A percentile compares a stretch with the other conserved stretches of the same genome.
Conservation (phyloP, 2,888 invertebrate species). For the Chrysina gloriosa region DNA sequence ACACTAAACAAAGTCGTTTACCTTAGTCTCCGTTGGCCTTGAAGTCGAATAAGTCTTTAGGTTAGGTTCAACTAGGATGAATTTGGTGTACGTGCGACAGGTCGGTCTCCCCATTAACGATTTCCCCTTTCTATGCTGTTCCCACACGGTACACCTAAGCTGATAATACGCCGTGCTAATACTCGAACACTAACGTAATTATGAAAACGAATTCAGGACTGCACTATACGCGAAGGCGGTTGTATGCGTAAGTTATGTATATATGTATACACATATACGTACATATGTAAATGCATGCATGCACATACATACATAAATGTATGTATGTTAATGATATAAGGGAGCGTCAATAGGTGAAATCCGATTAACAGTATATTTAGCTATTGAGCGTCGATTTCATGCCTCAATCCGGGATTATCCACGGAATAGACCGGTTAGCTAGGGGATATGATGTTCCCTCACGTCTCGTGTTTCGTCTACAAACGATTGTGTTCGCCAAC, state of each 20-base stretch:
- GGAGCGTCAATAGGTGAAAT: neutral
- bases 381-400: neutral
- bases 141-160: neutral
- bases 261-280: no score
- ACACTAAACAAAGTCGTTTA: no score
- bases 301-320: no score
- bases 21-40: no score
- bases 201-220: neutral
- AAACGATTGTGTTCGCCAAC: no score
- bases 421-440: neutral
- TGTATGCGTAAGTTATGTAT: neutral
- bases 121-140: no score
- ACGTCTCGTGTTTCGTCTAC: no score
- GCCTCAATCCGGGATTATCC: neutral
- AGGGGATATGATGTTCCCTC: neutral
- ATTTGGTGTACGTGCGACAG: no score
- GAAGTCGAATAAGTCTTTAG: no score
- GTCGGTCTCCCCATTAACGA: no score
- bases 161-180: neutral
- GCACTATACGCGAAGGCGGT: no score
- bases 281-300: neutral
- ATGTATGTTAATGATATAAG: neutral
- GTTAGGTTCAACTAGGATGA: no score
- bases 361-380: constrained; percentile 1
- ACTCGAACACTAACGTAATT: neutral